Percentiles rank a stretch among this genome's conserved stretches.
Conservation (phyloP, 2,888 invertebrate genomes). For the Serrognathus titanus region DNA sequence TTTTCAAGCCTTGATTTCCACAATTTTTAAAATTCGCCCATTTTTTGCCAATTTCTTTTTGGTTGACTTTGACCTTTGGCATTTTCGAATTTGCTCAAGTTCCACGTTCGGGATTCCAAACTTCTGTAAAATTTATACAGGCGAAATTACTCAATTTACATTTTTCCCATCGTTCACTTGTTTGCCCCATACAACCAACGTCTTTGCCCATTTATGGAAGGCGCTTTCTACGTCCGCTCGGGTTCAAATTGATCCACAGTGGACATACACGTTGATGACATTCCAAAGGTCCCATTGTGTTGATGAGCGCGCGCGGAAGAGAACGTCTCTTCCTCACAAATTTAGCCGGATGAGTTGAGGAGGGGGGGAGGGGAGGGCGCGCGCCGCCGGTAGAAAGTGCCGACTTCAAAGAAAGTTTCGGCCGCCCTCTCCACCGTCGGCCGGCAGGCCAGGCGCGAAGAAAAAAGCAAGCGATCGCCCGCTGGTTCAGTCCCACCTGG, state of each 20-base stretch:
- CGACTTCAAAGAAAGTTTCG: conserved; percentile 8
- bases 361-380: neutral
- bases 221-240: neutral
- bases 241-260: neutral
- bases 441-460: neutral
- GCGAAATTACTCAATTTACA: no score
- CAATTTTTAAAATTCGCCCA: no score
- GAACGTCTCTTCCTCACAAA: conserved; percentile 4
- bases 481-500: conserved; percentile 11
- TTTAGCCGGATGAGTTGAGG: conserved; percentile 6
- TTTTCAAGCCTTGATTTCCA: no score
- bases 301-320: neutral
- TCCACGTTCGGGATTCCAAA: no score
- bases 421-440: conserved; percentile 6
- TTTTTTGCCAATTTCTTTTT: no score
- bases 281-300: neutral
- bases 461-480: neutral
- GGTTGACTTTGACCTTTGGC: no score
- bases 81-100: no score
- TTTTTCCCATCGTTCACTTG: no score
- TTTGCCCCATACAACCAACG: no score
- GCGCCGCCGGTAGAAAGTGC: conserved; percentile 13
- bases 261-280: neutral
- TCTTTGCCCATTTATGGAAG: neutral
- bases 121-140: no score